Percentiles rank a stretch among this genome's conserved stretches.
Conservation (phyloP, 2,113 vertebrate genomes). For the Urocynchramus pylzowi region DNA sequence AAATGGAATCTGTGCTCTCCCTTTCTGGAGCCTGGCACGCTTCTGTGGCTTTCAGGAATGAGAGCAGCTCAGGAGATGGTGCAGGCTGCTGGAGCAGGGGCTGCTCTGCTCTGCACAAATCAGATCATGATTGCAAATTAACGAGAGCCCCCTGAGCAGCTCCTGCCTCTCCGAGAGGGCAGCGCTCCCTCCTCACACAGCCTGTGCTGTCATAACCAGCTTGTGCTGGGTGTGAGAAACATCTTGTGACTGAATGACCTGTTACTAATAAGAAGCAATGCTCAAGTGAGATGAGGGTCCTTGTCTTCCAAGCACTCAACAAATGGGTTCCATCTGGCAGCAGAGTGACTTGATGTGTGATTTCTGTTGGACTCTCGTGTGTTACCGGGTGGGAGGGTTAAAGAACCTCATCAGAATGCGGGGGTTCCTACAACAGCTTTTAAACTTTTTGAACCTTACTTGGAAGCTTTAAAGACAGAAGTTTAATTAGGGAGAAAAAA, state of each 20-base stretch:
- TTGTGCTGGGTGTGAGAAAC: not conserved
- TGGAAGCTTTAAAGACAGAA: not conserved
- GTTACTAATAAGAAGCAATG: not conserved
- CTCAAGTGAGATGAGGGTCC: not conserved
- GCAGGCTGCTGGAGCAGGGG: not conserved
- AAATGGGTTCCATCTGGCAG: conserved; percentile 56
- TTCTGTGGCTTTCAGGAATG: not conserved
- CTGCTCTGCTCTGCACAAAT: not conserved
- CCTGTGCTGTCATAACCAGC: not conserved
- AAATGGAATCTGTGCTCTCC: conserved; percentile 6
- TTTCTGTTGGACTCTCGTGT: not conserved
- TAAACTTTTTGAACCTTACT: not conserved
- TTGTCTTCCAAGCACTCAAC: not conserved
- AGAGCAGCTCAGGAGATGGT: not conserved
- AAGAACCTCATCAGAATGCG: not conserved
- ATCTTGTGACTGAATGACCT: conserved; percentile 33
- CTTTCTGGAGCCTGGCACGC: not conserved
- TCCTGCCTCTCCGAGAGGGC: not conserved
- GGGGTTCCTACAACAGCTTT: not conserved
- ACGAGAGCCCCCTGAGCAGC: not conserved
- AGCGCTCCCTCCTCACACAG: not conserved
- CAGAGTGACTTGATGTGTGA: not conserved
- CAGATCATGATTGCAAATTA: not conserved
- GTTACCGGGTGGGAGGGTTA: not conserved
- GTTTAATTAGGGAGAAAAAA: not conserved